Evolutionary conservation across 1,140 invertebrate genomes (phyloP).

Genomic region (Neodiprion fabricii): DNA sequence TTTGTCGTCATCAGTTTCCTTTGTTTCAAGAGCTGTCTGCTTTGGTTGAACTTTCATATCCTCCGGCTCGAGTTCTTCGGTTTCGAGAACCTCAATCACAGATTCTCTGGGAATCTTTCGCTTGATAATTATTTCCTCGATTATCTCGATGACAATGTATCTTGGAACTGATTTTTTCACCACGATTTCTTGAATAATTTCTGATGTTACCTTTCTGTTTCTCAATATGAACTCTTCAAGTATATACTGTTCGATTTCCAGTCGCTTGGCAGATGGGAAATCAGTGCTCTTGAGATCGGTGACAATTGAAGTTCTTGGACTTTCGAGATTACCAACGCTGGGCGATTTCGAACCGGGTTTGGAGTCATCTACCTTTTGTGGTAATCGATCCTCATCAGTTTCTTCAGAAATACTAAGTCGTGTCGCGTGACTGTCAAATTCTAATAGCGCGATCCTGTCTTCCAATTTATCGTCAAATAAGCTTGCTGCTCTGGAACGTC

Average conservation of each 20-base stretch:
- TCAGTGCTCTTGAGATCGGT: background rate
- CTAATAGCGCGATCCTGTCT: constrained; percentile 21
- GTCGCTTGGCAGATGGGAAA: background rate
- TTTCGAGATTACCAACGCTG: background rate
- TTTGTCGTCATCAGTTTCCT: background rate
- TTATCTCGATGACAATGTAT: constrained; percentile 41
- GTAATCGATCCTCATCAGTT: constrained; percentile 16
- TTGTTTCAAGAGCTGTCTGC: background rate
- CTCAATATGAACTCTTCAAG: constrained; percentile 41
- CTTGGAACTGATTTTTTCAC: constrained; percentile 35
- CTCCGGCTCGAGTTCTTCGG: constrained; percentile 9
- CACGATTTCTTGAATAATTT: constrained; percentile 42
- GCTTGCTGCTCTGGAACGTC: constrained; percentile 50
- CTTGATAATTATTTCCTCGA: constrained; percentile 44
- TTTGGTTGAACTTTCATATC: background rate
- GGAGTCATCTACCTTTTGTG: background rate
- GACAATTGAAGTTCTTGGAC: background rate
- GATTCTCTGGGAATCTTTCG: constrained; percentile 32
- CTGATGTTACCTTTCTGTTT: constrained; percentile 44
- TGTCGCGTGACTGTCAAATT: constrained; percentile 11
- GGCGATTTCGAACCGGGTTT: background rate
- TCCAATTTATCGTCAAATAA: constrained; percentile 47
- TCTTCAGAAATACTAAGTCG: constrained; percentile 28
- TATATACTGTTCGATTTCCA: constrained; percentile 42
- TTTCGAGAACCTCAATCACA: constrained; percentile 27